Percentiles rank a stretch among this genome's conserved stretches.
These are phyloP conservation scores for Hypomecis punctinalis DNA, from an alignment of 2,888 invertebrate species.

Conservation along the genomic window DNA sequence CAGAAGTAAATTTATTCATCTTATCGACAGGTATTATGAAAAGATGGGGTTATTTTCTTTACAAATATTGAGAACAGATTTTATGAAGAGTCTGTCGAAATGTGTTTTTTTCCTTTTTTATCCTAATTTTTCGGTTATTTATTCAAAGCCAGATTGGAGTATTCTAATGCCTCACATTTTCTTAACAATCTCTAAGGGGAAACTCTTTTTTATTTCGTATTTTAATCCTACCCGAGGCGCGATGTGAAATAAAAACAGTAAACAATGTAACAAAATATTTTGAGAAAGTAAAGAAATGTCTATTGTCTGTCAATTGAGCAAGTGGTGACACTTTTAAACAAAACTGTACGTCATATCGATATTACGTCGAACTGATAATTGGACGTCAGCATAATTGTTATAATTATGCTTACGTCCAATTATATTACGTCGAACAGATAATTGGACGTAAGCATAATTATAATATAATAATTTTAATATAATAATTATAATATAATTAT, in stretches of 20 bases:
- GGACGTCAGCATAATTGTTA: no score
- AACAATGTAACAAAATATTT: not conserved
- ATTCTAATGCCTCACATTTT: conserved; percentile 47
- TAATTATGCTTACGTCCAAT: no score
- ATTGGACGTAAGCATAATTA: no score
- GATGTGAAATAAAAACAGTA: conserved; percentile 25
- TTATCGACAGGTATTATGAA: conserved; percentile 3
- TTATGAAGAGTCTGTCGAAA: conserved; percentile 18
- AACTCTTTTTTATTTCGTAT: conserved; percentile 60
- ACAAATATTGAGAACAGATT: conserved; percentile 11
- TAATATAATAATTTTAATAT: no score
- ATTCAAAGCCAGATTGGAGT: conserved; percentile 37
- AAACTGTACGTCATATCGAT: no score
- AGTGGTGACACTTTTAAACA: no score
- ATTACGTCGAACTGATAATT: no score
- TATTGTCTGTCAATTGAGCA: no score
- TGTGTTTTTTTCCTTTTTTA: conserved; percentile 19
- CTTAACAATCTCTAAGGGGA: conserved; percentile 53
- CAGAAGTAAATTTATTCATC: conserved; percentile 17
- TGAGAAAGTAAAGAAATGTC: not conserved
- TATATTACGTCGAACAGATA: no score
- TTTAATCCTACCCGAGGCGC: conserved; percentile 64
- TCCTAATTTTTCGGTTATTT: conserved; percentile 37
- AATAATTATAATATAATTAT: no score
- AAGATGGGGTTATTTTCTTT: conserved; percentile 15